Evolutionary conservation across 1,140 invertebrate species (phyloP).

Genomic region (Leptonema lineaticorne): DNA sequence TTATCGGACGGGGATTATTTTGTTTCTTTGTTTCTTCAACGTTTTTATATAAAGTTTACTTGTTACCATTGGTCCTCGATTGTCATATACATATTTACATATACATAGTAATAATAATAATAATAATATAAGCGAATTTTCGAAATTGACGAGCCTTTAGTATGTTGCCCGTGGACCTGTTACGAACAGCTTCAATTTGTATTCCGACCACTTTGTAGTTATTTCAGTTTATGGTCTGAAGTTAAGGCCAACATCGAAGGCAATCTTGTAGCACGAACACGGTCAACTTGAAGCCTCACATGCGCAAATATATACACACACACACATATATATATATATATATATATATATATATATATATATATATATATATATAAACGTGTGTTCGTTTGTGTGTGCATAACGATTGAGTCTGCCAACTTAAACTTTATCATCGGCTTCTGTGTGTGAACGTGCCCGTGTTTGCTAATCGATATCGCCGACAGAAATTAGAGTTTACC

Average conservation of each 20-base stretch:
- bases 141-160: neutral
- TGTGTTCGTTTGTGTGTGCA: no score
- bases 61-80: no score
- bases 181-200: constrained; percentile 19
- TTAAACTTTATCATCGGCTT: constrained; percentile 25
- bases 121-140: no score
- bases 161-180: neutral
- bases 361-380: constrained; percentile 3
- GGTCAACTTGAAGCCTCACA: constrained; percentile 5
- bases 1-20: no score
- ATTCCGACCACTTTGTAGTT: constrained; percentile 31
- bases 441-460: neutral
- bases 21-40: no score
- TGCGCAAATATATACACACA: neutral
- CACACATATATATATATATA: neutral
- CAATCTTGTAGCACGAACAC: constrained; percentile 26
- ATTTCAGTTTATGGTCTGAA: constrained; percentile 25
- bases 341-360: neutral
- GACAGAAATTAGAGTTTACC: neutral
- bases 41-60: no score
- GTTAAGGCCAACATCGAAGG: constrained; percentile 18
- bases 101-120: no score
- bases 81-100: no score
- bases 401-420: neutral
- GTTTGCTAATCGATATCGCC: neutral